These are phyloP conservation scores for Oenanthe melanoleuca DNA, from an alignment of 2,113 vertebrate species.

Conservation along the genomic window DNA sequence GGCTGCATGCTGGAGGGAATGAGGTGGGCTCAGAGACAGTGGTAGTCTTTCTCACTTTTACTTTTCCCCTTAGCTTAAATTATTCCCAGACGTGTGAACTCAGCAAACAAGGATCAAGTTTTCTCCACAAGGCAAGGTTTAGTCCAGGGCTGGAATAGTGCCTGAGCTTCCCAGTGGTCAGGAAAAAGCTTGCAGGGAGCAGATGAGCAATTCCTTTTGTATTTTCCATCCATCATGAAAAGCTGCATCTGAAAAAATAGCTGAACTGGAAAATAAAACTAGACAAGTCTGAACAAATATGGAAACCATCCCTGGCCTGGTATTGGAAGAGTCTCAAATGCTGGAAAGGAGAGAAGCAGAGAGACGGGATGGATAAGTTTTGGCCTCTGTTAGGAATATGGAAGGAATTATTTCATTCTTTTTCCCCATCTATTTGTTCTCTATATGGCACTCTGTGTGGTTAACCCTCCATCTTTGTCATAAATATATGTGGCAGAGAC, in stretches of 20 bases:
- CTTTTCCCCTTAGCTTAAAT: conserved; percentile 53
- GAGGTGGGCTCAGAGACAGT: not conserved
- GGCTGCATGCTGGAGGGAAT: not conserved
- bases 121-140: conserved; percentile 30
- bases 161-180: conserved; percentile 31
- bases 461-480: conserved; percentile 42
- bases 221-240: conserved; percentile 51
- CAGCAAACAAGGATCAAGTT: conserved; percentile 46
- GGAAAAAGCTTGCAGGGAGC: conserved; percentile 46
- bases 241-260: conserved; percentile 65
- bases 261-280: conserved; percentile 70
- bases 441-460: conserved; percentile 44
- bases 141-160: conserved; percentile 13
- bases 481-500: conserved; percentile 48
- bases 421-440: conserved; percentile 41
- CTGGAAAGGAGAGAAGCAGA: conserved; percentile 50
- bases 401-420: conserved; percentile 66
- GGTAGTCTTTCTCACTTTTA: conserved; percentile 42
- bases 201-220: conserved; percentile 44
- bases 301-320: conserved; percentile 55
- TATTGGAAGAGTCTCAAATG: conserved; percentile 39
- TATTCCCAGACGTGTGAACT: conserved; percentile 61
- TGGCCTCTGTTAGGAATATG: conserved; percentile 39
- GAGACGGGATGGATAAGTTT: conserved; percentile 18
- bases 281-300: conserved; percentile 59